Base-by-base conservation (phyloP, 2,888 invertebrate species). In the Scaptomyza parva region DNA sequence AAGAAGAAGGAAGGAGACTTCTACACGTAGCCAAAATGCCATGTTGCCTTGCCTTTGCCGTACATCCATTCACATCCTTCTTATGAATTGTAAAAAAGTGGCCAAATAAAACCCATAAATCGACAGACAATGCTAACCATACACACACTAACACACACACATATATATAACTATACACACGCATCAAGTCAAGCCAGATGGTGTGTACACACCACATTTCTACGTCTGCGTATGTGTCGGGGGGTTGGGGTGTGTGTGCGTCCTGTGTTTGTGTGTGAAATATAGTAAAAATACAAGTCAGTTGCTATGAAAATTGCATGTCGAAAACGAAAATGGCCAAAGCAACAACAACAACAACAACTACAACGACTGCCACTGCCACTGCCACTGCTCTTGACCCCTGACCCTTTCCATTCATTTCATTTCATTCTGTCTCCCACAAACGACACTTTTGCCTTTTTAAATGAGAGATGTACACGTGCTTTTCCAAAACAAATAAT, bases 31-130 rank as follows among this genome's bases (percentile, higher is more conserved):
- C 47, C n/a, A n/a, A n/a, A 47, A 11, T 33, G 17, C 11, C 33
- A 65, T 47, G 24, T 44, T 40, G 28, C 28, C 28, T 28, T 9
- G 28, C 28, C 28, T n/a, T n/a, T n/a, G 12, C 17, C 35, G 17
- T n/a, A 30, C 9, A 70, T n/a, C n/a, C n/a, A n/a, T n/a, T n/a
- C n/a, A n/a, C n/a, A n/a, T n/a, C n/a, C n/a, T n/a, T n/a, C n/a
- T n/a, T 60, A 68, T 76, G 72, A 69, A 69, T 67, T 67, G 74
- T 72, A 77, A 82, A 82, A 82, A 77, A 83, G 82, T 83, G 72
- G 79, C 79, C 71, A 85, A 83, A 85, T 83, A 83, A 85, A 85
- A 79, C 66, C 82, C 82, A 83, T 85, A 83, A 83, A 85, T 83
- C 79, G 82, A 82, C 82, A 77, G 75, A 82, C 85, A 82, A 85